A percentile compares a stretch with the other conserved stretches of the same genome.
Conservation (phyloP, 2,113 vertebrate species). For the Calidris pugnax region DNA sequence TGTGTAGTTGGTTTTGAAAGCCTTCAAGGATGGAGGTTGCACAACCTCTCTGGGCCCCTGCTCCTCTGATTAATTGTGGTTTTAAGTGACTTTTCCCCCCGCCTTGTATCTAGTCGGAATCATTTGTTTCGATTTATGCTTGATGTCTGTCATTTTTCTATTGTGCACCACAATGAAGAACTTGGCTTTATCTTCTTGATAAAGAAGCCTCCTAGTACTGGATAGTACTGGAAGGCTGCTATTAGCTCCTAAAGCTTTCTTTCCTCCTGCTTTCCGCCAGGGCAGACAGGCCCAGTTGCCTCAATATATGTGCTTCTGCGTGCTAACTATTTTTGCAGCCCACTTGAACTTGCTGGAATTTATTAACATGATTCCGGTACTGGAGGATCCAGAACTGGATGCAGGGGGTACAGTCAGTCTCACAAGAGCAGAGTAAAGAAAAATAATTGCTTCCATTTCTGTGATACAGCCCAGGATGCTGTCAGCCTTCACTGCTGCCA, state of each 20-base stretch:
- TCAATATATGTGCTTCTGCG: not conserved
- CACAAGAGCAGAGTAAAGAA: not conserved
- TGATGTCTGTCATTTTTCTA: not conserved
- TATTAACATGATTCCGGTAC: accelerated
- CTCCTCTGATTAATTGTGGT: not conserved
- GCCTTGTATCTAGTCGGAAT: accelerated
- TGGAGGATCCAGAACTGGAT: not conserved
- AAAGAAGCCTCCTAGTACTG: not conserved
- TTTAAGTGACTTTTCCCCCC: not conserved
- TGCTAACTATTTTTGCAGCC: not conserved
- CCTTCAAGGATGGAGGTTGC: not conserved
- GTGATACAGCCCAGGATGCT: not conserved
- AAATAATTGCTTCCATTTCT: not conserved
- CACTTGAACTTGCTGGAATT: not conserved
- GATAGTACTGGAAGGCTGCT: not conserved
- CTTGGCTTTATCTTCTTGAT: not conserved
- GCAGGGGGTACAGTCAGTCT: not conserved
- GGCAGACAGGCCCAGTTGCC: not conserved
- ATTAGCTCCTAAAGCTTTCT: not conserved
- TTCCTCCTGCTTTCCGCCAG: no score
- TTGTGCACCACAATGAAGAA: not conserved
- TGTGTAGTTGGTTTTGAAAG: not conserved
- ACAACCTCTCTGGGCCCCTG: not conserved
- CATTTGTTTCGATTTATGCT: not conserved
- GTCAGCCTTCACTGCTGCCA: not conserved